Evolutionary conservation across 1,140 invertebrate genomes (phyloP).

Genomic region (Drosophila ambigua): DNA sequence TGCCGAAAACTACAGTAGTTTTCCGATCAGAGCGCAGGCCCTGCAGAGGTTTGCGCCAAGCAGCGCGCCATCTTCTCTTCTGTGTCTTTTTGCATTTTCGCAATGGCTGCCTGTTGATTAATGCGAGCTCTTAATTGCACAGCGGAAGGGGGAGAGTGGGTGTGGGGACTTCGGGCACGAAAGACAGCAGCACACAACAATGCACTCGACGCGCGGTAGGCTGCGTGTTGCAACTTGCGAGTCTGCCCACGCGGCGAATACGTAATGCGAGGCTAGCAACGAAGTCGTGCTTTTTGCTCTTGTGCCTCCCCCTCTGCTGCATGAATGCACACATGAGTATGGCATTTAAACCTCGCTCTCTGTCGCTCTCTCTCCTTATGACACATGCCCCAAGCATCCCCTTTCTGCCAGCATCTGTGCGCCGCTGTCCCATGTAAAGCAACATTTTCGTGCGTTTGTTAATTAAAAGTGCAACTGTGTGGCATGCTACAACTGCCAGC

Average conservation of each 20-base stretch:
- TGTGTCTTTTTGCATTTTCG: constrained; percentile 14
- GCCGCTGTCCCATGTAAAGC: constrained; percentile 62
- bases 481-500: constrained; percentile 20
- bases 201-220: constrained; percentile 12
- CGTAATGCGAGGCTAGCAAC: constrained; percentile 25
- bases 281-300: constrained; percentile 12
- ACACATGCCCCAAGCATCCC: constrained; percentile 39
- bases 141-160: not conserved
- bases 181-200: constrained; percentile 30
- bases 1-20: constrained; percentile 11
- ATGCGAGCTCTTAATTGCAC: constrained; percentile 72
- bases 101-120: constrained; percentile 68
- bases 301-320: no score
- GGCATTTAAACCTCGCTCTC: no score
- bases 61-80: no score
- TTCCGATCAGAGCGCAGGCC: no score
- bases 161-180: constrained; percentile 7
- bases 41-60: no score
- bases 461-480: constrained; percentile 68
- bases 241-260: constrained; percentile 36
- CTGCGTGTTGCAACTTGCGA: not conserved
- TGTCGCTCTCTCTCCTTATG: not conserved
- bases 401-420: not conserved
- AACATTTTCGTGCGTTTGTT: constrained; percentile 80
- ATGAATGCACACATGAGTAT: no score